Base-by-base conservation (phyloP, 1,140 invertebrate genomes). In the Pseudachorutes palmiensis region DNA sequence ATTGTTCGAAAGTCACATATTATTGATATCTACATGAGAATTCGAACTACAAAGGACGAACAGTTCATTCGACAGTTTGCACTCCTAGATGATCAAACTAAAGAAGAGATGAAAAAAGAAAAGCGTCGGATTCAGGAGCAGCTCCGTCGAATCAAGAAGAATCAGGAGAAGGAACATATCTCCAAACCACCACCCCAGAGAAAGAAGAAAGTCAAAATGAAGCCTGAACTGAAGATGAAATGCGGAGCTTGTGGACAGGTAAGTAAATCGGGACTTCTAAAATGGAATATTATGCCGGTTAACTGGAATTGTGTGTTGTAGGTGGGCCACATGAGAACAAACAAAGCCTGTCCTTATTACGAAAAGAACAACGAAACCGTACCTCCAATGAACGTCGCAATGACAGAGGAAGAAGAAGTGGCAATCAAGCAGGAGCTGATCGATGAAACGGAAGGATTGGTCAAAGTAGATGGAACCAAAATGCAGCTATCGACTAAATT, bases 81-180 rank as follows among this genome's bases (percentile, higher is more conserved):
- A 0, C 90, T 90, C 0, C 79, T 92, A 67, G 92, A 94, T 74
- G 92, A 94, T 70, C 87, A 90, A 14, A 89, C 92, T 67, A 95
- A 95, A 75, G 92, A 97, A 78, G 93, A 97, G 76, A 95, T 95
- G 88, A 94, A 97, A 75, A 83, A 93, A 59, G 97, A 99, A 76
- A 96, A 97, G 76, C 81, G 94, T 24, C 85, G 97, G 66, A 88
- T 98, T 70, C 97, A 99, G 75, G 97, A 99, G 78, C 95, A 99
- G 79, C 76, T 98, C 45, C 81, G 97, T 61, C 84, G 97, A 73
- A 91, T 95, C 41, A 95, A 94, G 75, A 81, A 92, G 31, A 96
- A 95, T 78, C 91, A 96, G 75, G 92, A 94, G 75, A 84, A 89
- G 19, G 90, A 92, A 87, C 29, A 84, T 45, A 30, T 82, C 81